Conservation (phyloP, 2,113 vertebrate genomes). For the Podiceps cristatus region DNA sequence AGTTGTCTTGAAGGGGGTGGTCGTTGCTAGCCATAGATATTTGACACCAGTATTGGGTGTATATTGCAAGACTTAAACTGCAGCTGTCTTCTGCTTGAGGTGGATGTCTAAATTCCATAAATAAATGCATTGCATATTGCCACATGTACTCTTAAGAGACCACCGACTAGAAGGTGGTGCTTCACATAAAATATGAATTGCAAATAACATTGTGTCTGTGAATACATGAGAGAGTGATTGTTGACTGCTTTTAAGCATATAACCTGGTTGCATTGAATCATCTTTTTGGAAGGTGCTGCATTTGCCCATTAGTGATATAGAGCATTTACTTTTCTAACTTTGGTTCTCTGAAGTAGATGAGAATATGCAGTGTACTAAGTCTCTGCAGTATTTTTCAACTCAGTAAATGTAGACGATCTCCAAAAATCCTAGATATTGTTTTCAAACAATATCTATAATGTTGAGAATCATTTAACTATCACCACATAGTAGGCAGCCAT, state of each 20-base stretch:
- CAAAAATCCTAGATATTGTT: not conserved
- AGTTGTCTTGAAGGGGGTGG: not conserved
- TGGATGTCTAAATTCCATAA: not conserved
- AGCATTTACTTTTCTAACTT: not conserved
- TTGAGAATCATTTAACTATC: not conserved
- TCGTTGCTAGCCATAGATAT: not conserved
- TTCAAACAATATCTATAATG: not conserved
- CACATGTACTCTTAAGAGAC: not conserved
- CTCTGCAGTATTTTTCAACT: not conserved
- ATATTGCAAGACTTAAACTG: not conserved
- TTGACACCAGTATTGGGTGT: not conserved
- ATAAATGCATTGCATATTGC: not conserved
- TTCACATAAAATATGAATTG: not conserved
- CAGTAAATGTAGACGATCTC: not conserved
- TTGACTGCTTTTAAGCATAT: not conserved
- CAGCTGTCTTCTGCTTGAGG: not conserved
- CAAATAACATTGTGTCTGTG: not conserved
- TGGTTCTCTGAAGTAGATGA: not conserved
- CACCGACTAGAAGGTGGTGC: not conserved
- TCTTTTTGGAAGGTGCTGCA: not conserved
- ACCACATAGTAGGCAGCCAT: rapidly evolving
- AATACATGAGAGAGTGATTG: not conserved
- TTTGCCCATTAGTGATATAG: not conserved
- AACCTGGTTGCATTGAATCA: not conserved
- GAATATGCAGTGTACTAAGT: not conserved